Percentiles rank a stretch among this genome's conserved stretches.
Conservation (phyloP, 2,888 invertebrate species). For the Lycaena phlaeas region DNA sequence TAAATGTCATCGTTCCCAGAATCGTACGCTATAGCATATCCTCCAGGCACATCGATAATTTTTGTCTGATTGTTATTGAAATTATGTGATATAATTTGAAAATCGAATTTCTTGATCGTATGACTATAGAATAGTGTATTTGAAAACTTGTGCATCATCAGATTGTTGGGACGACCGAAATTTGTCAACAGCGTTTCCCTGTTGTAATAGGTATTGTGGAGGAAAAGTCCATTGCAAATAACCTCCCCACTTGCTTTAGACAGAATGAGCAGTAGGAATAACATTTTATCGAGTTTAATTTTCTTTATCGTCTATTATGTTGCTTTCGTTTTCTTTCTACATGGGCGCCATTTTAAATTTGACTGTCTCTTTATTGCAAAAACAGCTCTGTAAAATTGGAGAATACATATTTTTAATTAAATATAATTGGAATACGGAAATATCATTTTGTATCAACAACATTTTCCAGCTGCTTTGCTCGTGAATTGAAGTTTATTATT, state of each 20-base stretch:
- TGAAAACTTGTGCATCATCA: slow-evolving; percentile 48
- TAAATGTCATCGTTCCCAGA: slow-evolving; percentile 52
- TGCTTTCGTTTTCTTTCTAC: slow-evolving; percentile 12
- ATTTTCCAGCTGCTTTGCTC: too few species aligned
- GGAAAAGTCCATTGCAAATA: slow-evolving; percentile 44
- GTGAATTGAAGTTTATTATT: too few species aligned
- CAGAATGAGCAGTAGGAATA: slow-evolving; percentile 16
- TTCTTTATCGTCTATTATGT: slow-evolving; percentile 17
- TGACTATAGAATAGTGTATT: slow-evolving; percentile 51
- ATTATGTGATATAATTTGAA: slow-evolving; percentile 40
- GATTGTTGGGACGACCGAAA: slow-evolving; percentile 42
- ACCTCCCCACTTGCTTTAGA: slow-evolving; percentile 21
- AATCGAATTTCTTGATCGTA: slow-evolving; percentile 41
- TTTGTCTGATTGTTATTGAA: slow-evolving; percentile 29
- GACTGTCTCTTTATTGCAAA: background rate
- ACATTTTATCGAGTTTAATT: slow-evolving; percentile 25
- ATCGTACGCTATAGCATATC: slow-evolving; percentile 54
- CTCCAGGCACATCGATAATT: slow-evolving; percentile 40
- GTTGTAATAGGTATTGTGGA: slow-evolving; percentile 45
- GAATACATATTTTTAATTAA: background rate
- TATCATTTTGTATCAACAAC: too few species aligned
- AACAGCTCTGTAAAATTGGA: background rate
- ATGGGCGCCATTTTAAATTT: background rate
- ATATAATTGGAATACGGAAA: background rate
- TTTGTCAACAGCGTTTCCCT: slow-evolving; percentile 32